Base-by-base conservation (phyloP, 2,888 invertebrate species). In the Clostera curtula region DNA sequence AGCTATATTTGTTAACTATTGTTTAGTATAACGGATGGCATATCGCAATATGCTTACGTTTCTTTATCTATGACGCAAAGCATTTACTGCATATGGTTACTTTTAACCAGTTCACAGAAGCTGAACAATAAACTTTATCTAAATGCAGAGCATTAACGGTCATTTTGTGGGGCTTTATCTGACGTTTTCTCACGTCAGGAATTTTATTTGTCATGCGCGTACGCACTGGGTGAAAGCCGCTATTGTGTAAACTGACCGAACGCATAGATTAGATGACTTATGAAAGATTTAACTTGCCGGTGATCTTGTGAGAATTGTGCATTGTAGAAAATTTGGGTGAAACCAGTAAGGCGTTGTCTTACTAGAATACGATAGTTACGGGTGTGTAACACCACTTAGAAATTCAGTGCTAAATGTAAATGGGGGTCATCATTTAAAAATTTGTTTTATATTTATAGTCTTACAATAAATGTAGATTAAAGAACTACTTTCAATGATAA, bases 131-230 rank as follows among this genome's bases (percentile, higher is more conserved):
- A 57, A 56, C 24, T 56, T 49, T 61, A 61, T 61, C 61, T 58
- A 44, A 45, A 47, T 47, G 46, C 43, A 29, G n/a, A 34, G 38
- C 56, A 61, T 64, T 70, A 64, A 63, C 60, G 55, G 62, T 45
- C 60, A 55, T 59, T n/a, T 65, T 56, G 31, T 49, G 37, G 41
- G 21, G 19, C 40, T 40, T 63, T 72, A 69, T 70, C 71, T 68
- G 32, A 35, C 21, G 50, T 54, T 68, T 73, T 75, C 73, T 72
- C 75, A 73, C 73, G 71, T 59, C 49, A 43, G 50, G 62, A 57
- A 65, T 68, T 69, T 53, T 61, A 60, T 69, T 66, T 70, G 67
- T 65, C 61, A 56, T 65, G 60, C 53, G 50, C 38, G 14, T 36
- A 32, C 45, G 48, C 43, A 50, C 49, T 42, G 62, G 67, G 65